Evolutionary conservation across 2,888 invertebrate species (phyloP).

Genomic region (Antheraea assamensis): DNA sequence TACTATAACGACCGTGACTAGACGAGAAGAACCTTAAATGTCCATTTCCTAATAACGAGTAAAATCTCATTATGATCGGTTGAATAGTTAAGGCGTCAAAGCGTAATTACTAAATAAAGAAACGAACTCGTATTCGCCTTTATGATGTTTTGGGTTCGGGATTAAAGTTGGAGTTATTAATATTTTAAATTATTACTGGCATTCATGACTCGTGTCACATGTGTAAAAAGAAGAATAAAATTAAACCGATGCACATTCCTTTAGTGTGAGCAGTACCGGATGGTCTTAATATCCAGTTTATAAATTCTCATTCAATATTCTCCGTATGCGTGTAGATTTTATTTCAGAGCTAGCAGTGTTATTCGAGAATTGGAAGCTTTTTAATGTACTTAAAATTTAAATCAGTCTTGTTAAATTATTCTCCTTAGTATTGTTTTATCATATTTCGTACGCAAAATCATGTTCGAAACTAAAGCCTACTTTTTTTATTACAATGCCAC

Average conservation of each 20-base stretch:
- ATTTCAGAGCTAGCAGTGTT: not conserved
- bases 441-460: not conserved
- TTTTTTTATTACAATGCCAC: not conserved
- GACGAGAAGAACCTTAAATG: too few species aligned
- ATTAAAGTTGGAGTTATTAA: constrained; percentile 22
- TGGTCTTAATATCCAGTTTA: constrained; percentile 37
- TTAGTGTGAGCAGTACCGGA: constrained; percentile 53
- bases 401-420: not conserved
- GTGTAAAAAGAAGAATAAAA: constrained; percentile 42
- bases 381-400: not conserved
- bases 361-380: not conserved
- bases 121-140: too few species aligned
- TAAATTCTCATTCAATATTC: constrained; percentile 19
- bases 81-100: too few species aligned
- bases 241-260: constrained; percentile 51
- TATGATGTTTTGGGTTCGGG: too few species aligned
- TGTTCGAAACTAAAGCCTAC: not conserved
- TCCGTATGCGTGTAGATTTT: not conserved
- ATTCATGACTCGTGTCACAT: constrained; percentile 39
- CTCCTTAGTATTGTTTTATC: not conserved
- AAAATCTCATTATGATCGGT: too few species aligned
- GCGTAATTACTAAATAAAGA: too few species aligned
- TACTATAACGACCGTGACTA: too few species aligned
- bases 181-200: constrained; percentile 40
- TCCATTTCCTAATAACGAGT: too few species aligned